A percentile compares a stretch with the other conserved stretches of the same genome.
phyloP scores from a whole-genome alignment of 2,797 vertebrate genomes.

The Sebastes nivosus region DNA sequence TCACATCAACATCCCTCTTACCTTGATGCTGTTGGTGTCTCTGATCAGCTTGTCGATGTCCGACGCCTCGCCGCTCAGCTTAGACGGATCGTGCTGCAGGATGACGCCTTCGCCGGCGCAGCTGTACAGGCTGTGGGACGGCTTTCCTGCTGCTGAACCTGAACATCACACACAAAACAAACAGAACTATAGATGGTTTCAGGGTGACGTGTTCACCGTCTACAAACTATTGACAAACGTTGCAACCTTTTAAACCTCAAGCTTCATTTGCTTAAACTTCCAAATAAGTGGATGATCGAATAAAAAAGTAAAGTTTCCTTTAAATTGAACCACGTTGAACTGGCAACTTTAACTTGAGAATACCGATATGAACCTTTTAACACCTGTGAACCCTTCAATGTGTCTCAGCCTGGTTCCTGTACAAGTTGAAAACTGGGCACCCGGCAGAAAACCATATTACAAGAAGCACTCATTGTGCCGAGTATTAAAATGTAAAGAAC shows the following conservation, averaged over 20 bases:
- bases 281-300: too few species aligned
- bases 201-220: not conserved
- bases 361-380: too few species aligned
- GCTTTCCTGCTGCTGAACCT: slow-evolving; percentile 84
- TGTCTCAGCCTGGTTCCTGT: not conserved
- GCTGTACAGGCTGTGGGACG: slow-evolving; percentile 89
- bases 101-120: slow-evolving; percentile 94
- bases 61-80: slow-evolving; percentile 86
- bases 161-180: slow-evolving; percentile 12
- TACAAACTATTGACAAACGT: too few species aligned
- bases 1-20: slow-evolving; percentile 43
- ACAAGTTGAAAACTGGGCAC: not conserved
- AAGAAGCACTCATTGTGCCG: not conserved
- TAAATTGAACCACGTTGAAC: not conserved
- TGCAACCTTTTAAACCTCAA: too few species aligned
- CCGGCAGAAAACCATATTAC: not conserved
- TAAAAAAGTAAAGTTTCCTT: too few species aligned
- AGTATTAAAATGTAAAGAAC: not conserved
- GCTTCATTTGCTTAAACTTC: too few species aligned
- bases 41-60: slow-evolving; percentile 93
- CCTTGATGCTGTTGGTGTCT: slow-evolving; percentile 92
- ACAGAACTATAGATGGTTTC: not conserved
- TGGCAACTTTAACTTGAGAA: not conserved
- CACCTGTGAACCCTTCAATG: not conserved
- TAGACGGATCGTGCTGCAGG: slow-evolving; percentile 91